Evolutionary conservation across 2,797 vertebrate species (phyloP).

Genomic region (Caiman crocodilus): DNA sequence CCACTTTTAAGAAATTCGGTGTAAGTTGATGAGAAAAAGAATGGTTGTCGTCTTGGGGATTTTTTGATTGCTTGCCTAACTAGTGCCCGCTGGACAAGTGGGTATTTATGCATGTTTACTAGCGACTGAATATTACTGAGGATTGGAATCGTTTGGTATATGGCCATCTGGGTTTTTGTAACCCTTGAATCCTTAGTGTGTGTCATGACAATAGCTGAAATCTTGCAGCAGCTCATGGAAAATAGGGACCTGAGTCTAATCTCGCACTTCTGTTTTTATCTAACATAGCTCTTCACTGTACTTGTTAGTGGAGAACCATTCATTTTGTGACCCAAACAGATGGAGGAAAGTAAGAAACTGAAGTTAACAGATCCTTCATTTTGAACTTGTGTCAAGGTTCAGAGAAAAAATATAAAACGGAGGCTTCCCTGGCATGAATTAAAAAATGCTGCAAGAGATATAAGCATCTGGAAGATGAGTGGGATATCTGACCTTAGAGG

Average conservation of each 20-base stretch:
- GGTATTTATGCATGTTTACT: background rate
- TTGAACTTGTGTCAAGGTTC: background rate
- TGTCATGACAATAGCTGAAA: background rate
- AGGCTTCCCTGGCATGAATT: background rate
- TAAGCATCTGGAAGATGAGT: background rate
- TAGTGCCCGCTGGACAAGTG: accelerated
- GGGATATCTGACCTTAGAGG: background rate
- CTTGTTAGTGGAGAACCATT: background rate
- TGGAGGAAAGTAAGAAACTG: background rate
- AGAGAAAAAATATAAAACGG: background rate
- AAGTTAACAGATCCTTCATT: background rate
- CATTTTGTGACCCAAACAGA: background rate
- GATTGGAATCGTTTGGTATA: background rate
- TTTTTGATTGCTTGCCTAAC: accelerated
- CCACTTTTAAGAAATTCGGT: background rate
- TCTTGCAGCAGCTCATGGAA: background rate
- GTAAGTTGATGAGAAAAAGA: background rate
- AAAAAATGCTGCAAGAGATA: background rate
- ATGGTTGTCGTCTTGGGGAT: background rate
- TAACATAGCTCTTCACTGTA: accelerated
- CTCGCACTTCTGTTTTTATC: background rate
- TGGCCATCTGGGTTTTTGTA: accelerated
- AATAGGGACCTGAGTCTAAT: accelerated
- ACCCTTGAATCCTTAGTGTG: accelerated
- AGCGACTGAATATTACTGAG: background rate